Conservation (phyloP, 2,113 vertebrate species). For the Epinephelus cyanopodus region DNA sequence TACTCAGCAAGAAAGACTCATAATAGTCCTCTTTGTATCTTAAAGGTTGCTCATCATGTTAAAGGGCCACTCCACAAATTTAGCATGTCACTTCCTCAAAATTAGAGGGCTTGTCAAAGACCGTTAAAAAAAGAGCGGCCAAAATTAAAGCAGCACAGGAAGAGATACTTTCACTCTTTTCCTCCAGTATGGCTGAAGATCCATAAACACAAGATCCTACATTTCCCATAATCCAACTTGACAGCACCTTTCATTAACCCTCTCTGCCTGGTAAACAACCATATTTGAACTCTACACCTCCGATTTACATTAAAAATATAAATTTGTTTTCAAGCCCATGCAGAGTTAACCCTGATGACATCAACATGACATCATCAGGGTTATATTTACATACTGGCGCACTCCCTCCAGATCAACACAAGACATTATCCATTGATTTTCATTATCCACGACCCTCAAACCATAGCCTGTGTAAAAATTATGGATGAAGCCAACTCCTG, state of each 20-base stretch:
- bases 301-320: too few species aligned
- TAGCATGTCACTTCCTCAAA: background rate
- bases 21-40: background rate
- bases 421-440: background rate
- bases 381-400: background rate
- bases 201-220: background rate
- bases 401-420: background rate
- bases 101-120: background rate
- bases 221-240: background rate
- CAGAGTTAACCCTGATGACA: background rate
- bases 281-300: background rate
- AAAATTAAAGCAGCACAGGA: background rate
- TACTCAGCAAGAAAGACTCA: background rate
- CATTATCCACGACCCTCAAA: background rate
- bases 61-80: background rate
- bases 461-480: too few species aligned
- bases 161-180: background rate
- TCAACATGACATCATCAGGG: background rate
- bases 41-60: background rate
- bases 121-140: background rate
- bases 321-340: background rate
- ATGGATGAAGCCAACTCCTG: too few species aligned
- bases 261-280: background rate
- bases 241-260: background rate
- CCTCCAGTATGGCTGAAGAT: background rate